Evolutionary conservation across 2,113 vertebrate species (phyloP).

Genomic region (Lepidothrix coronata): DNA sequence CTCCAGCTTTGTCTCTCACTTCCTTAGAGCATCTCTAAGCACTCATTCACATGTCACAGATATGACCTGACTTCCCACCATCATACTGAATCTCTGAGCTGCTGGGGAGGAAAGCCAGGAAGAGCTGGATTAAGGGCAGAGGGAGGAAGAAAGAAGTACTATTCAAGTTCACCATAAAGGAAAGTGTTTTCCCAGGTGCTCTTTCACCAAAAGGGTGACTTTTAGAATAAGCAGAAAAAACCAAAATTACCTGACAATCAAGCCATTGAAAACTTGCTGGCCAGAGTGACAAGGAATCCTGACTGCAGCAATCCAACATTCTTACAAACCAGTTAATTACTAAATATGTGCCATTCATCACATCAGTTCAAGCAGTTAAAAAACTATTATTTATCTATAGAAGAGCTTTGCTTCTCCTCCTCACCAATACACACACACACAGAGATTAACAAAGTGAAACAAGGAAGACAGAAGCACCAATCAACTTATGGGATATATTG

Average conservation of each 20-base stretch:
- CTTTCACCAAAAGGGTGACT: background rate
- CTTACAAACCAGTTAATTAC: background rate
- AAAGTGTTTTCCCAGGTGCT: background rate
- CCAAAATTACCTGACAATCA: background rate
- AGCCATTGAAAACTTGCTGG: background rate
- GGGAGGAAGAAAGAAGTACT: background rate
- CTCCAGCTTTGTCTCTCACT: background rate
- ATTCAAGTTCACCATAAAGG: background rate
- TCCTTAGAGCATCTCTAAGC: background rate
- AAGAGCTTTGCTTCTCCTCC: background rate
- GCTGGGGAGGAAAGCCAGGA: background rate
- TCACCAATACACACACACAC: fast-evolving
- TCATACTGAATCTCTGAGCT: background rate
- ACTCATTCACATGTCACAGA: background rate
- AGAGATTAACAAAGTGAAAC: background rate
- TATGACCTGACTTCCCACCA: background rate
- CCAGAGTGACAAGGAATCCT: background rate
- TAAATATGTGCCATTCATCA: background rate
- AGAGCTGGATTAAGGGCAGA: background rate
- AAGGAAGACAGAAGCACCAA: background rate
- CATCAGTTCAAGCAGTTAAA: background rate
- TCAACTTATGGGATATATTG: background rate
- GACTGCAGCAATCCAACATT: background rate
- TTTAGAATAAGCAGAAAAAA: background rate
- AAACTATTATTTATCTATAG: background rate